Base-by-base conservation (phyloP, 2,888 invertebrate species). In the Amblyjoppa proteus region DNA sequence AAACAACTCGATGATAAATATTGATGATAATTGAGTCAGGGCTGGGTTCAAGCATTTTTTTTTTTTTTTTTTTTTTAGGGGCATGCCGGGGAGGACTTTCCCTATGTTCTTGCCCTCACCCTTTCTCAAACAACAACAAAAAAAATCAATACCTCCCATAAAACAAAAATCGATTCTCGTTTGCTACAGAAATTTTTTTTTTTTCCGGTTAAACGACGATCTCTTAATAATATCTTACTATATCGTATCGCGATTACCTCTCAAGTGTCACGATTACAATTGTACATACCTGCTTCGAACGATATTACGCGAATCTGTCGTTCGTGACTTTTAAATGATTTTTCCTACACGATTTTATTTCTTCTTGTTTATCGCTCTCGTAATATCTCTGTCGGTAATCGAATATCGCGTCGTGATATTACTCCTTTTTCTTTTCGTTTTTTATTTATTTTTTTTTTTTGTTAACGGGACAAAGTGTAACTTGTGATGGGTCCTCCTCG, bases 231-330 rank as follows among this genome's bases (percentile, higher is more conserved):
- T n/a, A 28, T 69, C 58, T 78, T 56, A 34, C 56, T 68, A 61
- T 64, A 75, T 64, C 68, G 70, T 68, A 34, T 38, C 77, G 74
- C 81, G 70, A 80, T 80, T 73, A 68, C 53, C 41, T 45, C 31
- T 68, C 49, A 53, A 61, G 56, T 58, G 56, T 58, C 68, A 64
- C 70, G 69, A 64, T 61, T 38, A 80, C 71, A 73, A 82, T 68
- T 85, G 85, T 85, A 85, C 75, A 85, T 85, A 85, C 71, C 53
- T 73, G 82, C 73, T 73, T 83, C 73, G 73, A 78, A 78, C 83
- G 70, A 75, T 66, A 73, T 66, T 45, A 66, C 70, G 76, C 81
- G 78, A 70, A 70, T 31, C 61, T 82, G 78, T 79, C 28, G 49
- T 81, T 81, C 76, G 79, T 83, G 28, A 56, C 45, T 66, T 81